phyloP scores from a whole-genome alignment of 1,140 invertebrate genomes.

The Hermetia illucens region DNA sequence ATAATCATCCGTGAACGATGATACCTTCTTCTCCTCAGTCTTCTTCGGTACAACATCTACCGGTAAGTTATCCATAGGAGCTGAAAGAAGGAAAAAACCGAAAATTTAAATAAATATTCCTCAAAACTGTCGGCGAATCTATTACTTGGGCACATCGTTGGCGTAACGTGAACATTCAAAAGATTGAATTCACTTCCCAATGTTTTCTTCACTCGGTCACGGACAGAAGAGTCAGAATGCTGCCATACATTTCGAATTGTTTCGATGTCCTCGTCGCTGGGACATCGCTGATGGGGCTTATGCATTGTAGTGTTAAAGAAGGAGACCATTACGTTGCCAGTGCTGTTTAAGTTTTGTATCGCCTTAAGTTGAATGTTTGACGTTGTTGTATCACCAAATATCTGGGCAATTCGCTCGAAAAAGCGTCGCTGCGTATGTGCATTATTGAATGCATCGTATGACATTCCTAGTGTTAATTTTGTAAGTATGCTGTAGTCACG shows the following conservation, averaged over 20 bases:
- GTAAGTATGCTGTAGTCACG: conserved; percentile 52
- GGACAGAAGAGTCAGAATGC: conserved; percentile 43
- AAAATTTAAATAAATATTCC: background rate
- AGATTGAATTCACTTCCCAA: conserved; percentile 70
- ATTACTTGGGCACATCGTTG: conserved; percentile 51
- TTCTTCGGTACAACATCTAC: conserved; percentile 18
- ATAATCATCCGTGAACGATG: conserved; percentile 55
- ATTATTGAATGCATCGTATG: conserved; percentile 53
- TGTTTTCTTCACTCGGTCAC: conserved; percentile 49
- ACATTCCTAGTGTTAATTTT: conserved; percentile 59
- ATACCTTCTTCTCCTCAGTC: conserved; percentile 34
- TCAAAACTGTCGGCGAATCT: conserved; percentile 21
- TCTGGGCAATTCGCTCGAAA: conserved; percentile 55
- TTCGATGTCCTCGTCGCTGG: conserved; percentile 57
- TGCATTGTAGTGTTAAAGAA: conserved; percentile 51
- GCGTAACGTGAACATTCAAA: conserved; percentile 43
- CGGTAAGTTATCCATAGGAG: too few species aligned
- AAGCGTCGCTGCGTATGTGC: conserved; percentile 62
- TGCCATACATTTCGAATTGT: conserved; percentile 53
- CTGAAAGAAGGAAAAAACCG: conserved; percentile 8
- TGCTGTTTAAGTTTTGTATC: conserved; percentile 19
- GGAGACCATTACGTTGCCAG: conserved; percentile 21
- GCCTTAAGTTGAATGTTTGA: conserved; percentile 53
- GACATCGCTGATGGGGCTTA: conserved; percentile 48
- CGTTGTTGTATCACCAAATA: conserved; percentile 63